Conservation (phyloP, 2,797 vertebrate genomes). For the Lycodopsis pacificus region DNA sequence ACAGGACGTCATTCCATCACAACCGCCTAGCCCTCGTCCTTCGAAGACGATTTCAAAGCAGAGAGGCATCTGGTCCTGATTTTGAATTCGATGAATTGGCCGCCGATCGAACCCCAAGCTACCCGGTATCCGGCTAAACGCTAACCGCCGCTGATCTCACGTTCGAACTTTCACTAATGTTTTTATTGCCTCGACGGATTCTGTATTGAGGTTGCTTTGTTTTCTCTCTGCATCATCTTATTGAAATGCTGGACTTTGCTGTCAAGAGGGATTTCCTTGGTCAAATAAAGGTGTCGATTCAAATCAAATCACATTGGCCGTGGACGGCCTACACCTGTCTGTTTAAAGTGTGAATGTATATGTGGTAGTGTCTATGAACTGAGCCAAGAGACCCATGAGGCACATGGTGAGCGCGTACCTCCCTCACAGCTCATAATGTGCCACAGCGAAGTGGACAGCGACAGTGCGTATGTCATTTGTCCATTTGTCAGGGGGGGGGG, state of each 20-base stretch:
- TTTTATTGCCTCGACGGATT: constrained; percentile 45
- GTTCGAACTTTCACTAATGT: constrained; percentile 13
- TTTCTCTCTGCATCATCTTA: constrained; percentile 34
- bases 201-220: constrained; percentile 25
- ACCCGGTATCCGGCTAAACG: constrained; percentile 26
- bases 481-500: background rate
- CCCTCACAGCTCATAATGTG: constrained; percentile 60
- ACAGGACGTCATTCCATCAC: constrained; percentile 12
- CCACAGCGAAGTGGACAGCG: constrained; percentile 8
- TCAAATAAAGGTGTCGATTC: constrained; percentile 59
- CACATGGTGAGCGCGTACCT: constrained; percentile 34
- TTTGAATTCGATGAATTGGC: constrained; percentile 45
- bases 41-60: constrained; percentile 25
- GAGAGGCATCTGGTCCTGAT: constrained; percentile 55
- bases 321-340: constrained; percentile 3
- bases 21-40: constrained; percentile 18
- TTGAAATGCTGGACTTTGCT: constrained; percentile 23
- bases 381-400: constrained; percentile 21
- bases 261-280: constrained; percentile 38
- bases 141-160: constrained; percentile 27
- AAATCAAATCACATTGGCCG: constrained; percentile 29
- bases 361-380: constrained; percentile 13
- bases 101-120: constrained; percentile 35
- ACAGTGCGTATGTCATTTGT: constrained; percentile 42
- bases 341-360: background rate